These are phyloP conservation scores for Lasioglossum lativentre DNA, from an alignment of 2,888 invertebrate genomes.

Conservation along the genomic window DNA sequence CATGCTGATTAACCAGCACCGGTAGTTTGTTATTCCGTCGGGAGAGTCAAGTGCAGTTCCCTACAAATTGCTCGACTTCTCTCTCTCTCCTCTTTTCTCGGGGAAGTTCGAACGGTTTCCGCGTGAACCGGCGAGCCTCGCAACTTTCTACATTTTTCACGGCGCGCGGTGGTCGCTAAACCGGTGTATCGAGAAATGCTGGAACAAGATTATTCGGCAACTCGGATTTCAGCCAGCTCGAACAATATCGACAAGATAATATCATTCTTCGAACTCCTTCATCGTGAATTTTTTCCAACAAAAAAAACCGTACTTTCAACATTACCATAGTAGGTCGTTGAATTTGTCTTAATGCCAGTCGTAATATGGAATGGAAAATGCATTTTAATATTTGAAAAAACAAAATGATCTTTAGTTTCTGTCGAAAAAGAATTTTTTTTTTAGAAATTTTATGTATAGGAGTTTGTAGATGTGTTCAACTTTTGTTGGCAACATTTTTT, in stretches of 20 bases:
- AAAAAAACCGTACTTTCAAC: neutral
- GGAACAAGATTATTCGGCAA: conserved; percentile 19
- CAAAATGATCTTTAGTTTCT: too few relatives aligned
- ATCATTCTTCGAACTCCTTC: neutral
- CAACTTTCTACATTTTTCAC: conserved; percentile 47
- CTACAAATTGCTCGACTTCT: neutral
- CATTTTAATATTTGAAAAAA: too few relatives aligned
- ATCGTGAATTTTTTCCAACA: too few relatives aligned
- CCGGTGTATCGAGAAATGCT: conserved; percentile 49
- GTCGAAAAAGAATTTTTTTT: too few relatives aligned
- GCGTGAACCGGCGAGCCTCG: neutral
- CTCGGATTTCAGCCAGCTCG: neutral
- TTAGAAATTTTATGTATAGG: too few relatives aligned
- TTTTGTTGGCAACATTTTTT: too few relatives aligned
- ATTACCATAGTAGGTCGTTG: too few relatives aligned
- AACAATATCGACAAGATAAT: neutral
- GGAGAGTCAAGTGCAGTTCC: neutral
- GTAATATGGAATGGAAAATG: too few relatives aligned
- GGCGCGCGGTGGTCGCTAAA: conserved; percentile 17
- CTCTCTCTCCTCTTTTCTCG: neutral
- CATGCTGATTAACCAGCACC: neutral
- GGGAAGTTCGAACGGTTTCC: neutral
- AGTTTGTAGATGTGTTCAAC: too few relatives aligned
- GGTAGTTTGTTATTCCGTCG: neutral
- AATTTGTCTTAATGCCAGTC: too few relatives aligned